These are phyloP conservation scores for Remorina albescens DNA, from an alignment of 2,797 vertebrate species.

Conservation along the genomic window DNA sequence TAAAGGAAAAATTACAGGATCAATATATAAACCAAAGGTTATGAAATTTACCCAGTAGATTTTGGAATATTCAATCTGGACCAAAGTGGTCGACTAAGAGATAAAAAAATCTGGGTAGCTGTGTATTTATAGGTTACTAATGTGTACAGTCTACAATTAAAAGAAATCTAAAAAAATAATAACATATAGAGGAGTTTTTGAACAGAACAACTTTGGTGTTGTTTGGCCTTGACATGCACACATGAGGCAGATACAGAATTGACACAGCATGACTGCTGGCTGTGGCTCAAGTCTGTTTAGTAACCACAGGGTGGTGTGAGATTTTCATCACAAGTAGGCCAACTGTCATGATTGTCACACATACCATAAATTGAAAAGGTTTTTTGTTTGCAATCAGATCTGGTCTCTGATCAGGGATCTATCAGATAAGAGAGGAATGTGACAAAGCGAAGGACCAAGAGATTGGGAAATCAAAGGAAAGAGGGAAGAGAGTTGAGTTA, in stretches of 20 bases:
- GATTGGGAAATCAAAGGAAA: constrained; percentile 21
- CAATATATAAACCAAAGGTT: no score
- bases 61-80: no score
- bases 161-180: not conserved
- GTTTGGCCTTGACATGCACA: not conserved
- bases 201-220: not conserved
- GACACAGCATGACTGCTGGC: not conserved
- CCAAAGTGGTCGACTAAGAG: no score
- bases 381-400: not conserved
- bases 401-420: constrained; percentile 5
- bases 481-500: constrained; percentile 53
- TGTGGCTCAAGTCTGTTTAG: constrained; percentile 9
- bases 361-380: not conserved
- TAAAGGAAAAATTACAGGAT: no score
- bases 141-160: no score
- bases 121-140: no score
- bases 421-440: constrained; percentile 8
- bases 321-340: not conserved
- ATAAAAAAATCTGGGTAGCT: no score
- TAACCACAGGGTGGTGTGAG: constrained; percentile 36
- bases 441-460: constrained; percentile 39
- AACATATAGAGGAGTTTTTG: not conserved
- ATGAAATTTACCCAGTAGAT: no score
- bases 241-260: not conserved
- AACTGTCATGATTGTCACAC: not conserved